These are phyloP conservation scores for Sepioteuthis lessoniana DNA, from an alignment of 2,888 invertebrate genomes.

Conservation along the genomic window DNA sequence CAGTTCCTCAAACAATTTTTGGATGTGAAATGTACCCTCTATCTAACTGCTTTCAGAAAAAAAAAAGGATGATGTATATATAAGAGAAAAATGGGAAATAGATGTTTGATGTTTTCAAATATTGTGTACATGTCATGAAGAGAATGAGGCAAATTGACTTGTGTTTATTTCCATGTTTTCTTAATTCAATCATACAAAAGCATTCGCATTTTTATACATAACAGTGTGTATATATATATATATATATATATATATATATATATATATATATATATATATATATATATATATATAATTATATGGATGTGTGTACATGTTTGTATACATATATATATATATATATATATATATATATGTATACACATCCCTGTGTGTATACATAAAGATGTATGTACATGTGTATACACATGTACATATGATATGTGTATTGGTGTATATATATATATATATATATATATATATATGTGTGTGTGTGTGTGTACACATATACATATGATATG, in stretches of 20 bases:
- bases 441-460: too few species aligned
- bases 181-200: background rate
- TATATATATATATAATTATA: too few species aligned
- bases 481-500: too few species aligned
- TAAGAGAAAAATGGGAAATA: background rate
- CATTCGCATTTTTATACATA: background rate
- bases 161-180: background rate
- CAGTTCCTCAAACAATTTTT: background rate
- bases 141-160: background rate
- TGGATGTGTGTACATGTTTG: too few species aligned
- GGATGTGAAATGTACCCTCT: background rate
- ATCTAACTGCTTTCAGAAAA: background rate
- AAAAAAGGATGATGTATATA: background rate
- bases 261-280: too few species aligned
- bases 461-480: too few species aligned
- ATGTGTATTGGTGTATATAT: too few species aligned
- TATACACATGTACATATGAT: too few species aligned
- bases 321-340: too few species aligned
- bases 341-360: too few species aligned
- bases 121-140: background rate
- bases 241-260: background rate
- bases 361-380: too few species aligned
- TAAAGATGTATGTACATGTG: too few species aligned
- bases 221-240: background rate
- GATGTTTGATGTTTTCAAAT: constrained; percentile 15